Evolutionary conservation across 2,888 invertebrate genomes (phyloP).

Genomic region (Archaeoteleia sp.): DNA sequence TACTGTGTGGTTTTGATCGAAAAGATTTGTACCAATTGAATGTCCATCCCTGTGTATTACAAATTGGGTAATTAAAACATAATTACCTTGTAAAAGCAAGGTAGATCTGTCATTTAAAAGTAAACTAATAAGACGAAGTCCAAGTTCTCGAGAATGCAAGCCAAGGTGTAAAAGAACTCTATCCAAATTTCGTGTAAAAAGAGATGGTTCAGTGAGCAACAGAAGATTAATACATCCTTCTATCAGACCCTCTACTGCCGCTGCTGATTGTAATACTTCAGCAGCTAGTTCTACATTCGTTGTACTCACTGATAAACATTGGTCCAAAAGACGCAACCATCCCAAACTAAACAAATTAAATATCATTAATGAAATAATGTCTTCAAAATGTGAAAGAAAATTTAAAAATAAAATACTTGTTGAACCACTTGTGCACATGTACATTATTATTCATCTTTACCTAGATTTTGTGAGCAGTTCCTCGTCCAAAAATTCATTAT

Average conservation of each 20-base stretch:
- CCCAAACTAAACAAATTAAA: constrained; percentile 79
- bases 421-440: too few species aligned
- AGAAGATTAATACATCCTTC: constrained; percentile 84
- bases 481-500: constrained; percentile 76
- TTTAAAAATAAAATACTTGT: too few species aligned
- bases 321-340: constrained; percentile 88
- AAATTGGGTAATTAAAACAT: not conserved
- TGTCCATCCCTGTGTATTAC: too few species aligned
- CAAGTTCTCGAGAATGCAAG: constrained; percentile 79
- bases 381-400: constrained; percentile 10
- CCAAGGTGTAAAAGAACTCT: constrained; percentile 83
- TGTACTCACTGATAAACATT: constrained; percentile 80
- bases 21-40: too few species aligned
- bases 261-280: constrained; percentile 79
- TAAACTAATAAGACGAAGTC: constrained; percentile 78
- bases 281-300: constrained; percentile 69
- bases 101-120: constrained; percentile 78
- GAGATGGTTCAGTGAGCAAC: constrained; percentile 80
- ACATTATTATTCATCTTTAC: constrained; percentile 62
- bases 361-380: constrained; percentile 8
- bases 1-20: too few species aligned
- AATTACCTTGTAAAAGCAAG: constrained; percentile 66
- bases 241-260: constrained; percentile 81
- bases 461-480: constrained; percentile 77
- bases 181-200: constrained; percentile 81